These are phyloP conservation scores for Danio aesculapii DNA, from an alignment of 2,797 vertebrate species.

Conservation along the genomic window DNA sequence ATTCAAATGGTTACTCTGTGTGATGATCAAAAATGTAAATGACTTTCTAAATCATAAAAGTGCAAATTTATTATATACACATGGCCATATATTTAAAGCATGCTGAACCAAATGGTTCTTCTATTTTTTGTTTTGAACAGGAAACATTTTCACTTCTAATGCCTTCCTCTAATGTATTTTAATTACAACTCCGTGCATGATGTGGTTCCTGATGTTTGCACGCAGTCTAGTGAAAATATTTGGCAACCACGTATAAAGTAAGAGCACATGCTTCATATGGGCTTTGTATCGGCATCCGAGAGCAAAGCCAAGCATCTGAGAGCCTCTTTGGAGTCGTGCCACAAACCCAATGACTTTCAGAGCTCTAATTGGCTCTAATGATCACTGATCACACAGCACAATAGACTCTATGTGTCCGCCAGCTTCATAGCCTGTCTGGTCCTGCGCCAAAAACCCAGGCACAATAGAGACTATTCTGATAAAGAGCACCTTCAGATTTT, in stretches of 20 bases:
- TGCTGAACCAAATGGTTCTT: neutral
- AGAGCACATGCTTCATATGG: neutral
- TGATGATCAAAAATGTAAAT: too few species aligned
- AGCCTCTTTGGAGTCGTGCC: slow-evolving; percentile 27
- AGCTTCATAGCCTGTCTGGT: slow-evolving; percentile 68
- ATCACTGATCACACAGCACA: slow-evolving; percentile 72
- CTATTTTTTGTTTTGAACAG: neutral
- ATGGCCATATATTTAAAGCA: neutral
- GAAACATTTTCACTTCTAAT: slow-evolving; percentile 7
- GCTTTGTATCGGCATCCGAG: slow-evolving; percentile 3
- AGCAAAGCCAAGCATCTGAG: slow-evolving; percentile 32
- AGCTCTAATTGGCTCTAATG: slow-evolving; percentile 72
- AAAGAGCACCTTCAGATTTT: slow-evolving; percentile 70
- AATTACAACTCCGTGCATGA: neutral
- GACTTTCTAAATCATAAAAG: too few species aligned
- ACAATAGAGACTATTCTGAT: slow-evolving; percentile 80
- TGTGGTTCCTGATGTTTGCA: neutral
- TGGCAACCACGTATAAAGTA: slow-evolving; percentile 15
- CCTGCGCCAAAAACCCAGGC: slow-evolving; percentile 64
- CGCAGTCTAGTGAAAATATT: neutral
- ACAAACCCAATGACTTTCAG: slow-evolving; percentile 66
- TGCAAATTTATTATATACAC: too few species aligned
- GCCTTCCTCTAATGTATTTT: neutral
- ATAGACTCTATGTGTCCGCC: slow-evolving; percentile 70
- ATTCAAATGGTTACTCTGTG: too few species aligned